phyloP scores from a whole-genome alignment of 2,113 vertebrate genomes.

The Hydrolagus affinis region DNA sequence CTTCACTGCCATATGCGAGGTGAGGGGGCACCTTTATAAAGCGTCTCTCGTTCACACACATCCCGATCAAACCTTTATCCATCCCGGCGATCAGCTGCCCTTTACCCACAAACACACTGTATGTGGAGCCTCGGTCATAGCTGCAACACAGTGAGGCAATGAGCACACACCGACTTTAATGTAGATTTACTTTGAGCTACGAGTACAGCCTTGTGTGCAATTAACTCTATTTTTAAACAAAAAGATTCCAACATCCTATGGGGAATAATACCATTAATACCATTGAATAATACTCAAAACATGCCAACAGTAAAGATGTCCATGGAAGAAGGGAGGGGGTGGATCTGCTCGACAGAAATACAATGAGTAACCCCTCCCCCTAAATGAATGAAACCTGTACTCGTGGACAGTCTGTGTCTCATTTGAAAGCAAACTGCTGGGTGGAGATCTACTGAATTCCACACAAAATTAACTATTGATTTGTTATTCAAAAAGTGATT shows the following conservation, averaged over 20 bases:
- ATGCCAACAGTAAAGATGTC: too few species aligned
- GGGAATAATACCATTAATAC: neutral
- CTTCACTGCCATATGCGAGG: constrained; percentile 76
- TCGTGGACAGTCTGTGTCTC: neutral
- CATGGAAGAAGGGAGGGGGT: too few species aligned
- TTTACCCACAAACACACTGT: constrained; percentile 87
- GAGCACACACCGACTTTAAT: neutral
- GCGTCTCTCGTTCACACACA: constrained; percentile 89
- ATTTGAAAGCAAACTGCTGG: too few species aligned
- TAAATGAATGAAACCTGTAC: neutral
- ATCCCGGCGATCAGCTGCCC: constrained; percentile 86
- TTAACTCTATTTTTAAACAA: fast-evolving
- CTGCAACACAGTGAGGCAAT: constrained; percentile 48
- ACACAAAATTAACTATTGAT: too few species aligned
- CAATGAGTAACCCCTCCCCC: neutral
- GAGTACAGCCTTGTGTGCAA: constrained; percentile 55
- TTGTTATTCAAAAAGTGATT: too few species aligned
- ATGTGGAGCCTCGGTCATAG: constrained; percentile 85
- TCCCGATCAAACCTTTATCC: constrained; percentile 86
- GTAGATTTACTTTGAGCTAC: fast-evolving
- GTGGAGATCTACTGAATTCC: too few species aligned
- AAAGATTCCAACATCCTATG: neutral
- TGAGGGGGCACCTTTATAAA: constrained; percentile 80
- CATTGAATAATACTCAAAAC: neutral
- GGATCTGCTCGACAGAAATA: too few species aligned